phyloP scores from a whole-genome alignment of 2,797 vertebrate genomes.

The Acanthopagrus latus region DNA sequence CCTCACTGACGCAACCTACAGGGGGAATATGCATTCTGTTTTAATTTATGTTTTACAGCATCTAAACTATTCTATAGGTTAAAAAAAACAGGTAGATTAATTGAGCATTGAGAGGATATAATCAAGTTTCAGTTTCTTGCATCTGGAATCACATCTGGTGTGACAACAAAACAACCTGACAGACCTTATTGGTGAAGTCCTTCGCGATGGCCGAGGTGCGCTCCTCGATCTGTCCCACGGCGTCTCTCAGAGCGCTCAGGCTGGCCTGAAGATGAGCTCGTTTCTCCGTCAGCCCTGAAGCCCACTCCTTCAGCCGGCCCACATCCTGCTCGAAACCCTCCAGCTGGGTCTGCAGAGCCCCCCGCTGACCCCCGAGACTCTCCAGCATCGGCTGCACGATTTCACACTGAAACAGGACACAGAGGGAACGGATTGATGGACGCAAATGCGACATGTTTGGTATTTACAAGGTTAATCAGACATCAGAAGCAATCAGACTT shows the following conservation, averaged over 20 bases:
- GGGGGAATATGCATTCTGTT: not conserved
- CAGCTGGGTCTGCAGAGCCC: slow-evolving; percentile 77
- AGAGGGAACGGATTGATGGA: slow-evolving; percentile 1
- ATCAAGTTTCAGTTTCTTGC: not conserved
- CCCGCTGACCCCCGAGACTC: slow-evolving; percentile 78
- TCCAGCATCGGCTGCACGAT: slow-evolving; percentile 82
- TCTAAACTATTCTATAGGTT: not conserved
- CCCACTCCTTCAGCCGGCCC: slow-evolving; percentile 84
- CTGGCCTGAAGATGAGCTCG: slow-evolving; percentile 84
- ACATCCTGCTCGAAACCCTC: slow-evolving; percentile 87
- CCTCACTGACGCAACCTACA: slow-evolving; percentile 88
- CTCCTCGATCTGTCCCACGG: slow-evolving; percentile 85
- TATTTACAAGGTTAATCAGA: not conserved
- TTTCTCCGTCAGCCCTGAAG: slow-evolving; percentile 80
- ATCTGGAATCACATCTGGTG: not conserved
- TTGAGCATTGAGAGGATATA: not conserved
- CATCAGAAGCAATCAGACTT: not conserved
- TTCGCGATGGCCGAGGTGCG: slow-evolving; percentile 84
- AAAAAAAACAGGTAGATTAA: not conserved
- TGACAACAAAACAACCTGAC: not conserved
- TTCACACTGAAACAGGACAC: slow-evolving; percentile 87
- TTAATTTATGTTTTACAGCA: no score
- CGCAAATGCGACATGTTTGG: not conserved
- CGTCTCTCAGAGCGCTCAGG: slow-evolving; percentile 81
- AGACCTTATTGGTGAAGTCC: slow-evolving; percentile 84